Conservation (phyloP, 1,140 invertebrate genomes). For the Hylaeus volcanicus region DNA sequence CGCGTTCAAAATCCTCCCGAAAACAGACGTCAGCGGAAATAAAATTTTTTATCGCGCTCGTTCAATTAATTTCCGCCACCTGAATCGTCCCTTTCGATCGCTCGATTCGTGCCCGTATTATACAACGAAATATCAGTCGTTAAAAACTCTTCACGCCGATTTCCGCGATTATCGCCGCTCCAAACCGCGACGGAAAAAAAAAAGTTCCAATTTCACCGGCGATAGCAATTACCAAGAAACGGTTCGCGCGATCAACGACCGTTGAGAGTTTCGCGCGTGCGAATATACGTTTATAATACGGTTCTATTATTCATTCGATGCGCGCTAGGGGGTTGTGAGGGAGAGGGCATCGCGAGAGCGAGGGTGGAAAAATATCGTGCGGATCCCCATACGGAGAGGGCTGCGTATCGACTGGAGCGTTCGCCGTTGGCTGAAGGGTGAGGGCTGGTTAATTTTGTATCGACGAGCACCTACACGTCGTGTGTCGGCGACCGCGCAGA, state of each 20-base stretch:
- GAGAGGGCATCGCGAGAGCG: neutral
- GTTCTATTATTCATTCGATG: constrained; percentile 17
- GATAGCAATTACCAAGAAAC: neutral
- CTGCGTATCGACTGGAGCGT: constrained; percentile 14
- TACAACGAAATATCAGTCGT: no score
- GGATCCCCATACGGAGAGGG: neutral
- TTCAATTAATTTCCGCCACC: no score
- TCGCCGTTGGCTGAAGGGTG: neutral
- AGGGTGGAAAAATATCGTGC: constrained; percentile 10
- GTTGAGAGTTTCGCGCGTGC: constrained; percentile 17
- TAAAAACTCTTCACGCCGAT: neutral
- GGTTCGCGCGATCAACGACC: neutral
- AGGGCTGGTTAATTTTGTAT: constrained; percentile 60
- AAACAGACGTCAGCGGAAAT: no score
- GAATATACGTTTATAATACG: constrained; percentile 24
- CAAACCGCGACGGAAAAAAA: neutral
- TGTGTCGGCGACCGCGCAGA: constrained; percentile 42
- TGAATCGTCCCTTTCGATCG: no score
- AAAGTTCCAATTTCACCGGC: neutral
- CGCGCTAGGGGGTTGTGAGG: no score
- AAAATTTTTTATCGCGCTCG: no score
- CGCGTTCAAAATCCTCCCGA: no score
- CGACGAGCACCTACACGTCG: constrained; percentile 50
- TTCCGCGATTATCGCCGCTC: neutral
- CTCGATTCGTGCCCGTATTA: no score